Evolutionary conservation across 2,113 vertebrate genomes (phyloP), one percentile per base, ranked within the genome.

Genomic region (Glareola pratincola): DNA sequence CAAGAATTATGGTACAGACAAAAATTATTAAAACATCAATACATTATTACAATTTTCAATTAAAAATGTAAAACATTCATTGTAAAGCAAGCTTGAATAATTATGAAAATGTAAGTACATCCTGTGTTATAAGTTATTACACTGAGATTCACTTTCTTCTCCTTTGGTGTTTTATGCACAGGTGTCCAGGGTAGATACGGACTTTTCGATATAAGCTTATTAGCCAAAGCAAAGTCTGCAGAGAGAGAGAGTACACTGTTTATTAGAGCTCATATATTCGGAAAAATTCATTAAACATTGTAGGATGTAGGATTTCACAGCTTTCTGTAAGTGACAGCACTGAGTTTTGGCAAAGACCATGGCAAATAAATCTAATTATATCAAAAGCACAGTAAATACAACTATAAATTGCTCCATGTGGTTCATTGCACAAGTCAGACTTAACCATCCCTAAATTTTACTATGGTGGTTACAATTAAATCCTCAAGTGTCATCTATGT

Each of bases 81-180:
- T 37, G 26, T 27, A 92, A 94, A 96, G 60, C 34, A 95, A 80
- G 54, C 5, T 75, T 64, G 43, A 43, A 36, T 83, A 86, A 88
- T 96, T 91, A 90, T 5, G 43, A 96, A 96, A 94, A 93, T 56
- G 5, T 72, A 97, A 96, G 54, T 75, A 94, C 22, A 93, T 77
- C 29, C 15, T 91, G 80, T 83, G 50, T 57, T 84, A 68, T 57
- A 76, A 81, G 36, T 77, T 87, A 79, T 56, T 95, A 95, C 8
- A 68, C 10, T 11, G 41, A 91, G 20, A 76, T 78, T 88, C 26
- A 51, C 14, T 69, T 89, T 62, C n/a, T 74, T 92, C 10, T 85
- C 37, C 18, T 72, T 85, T 53, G 23, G 24, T 86, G 32, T 34
- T 83, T 94, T 79, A 69, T 67, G 56, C 43, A n/a, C 26, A 12